Evolutionary conservation across 2,888 invertebrate species (phyloP).

Genomic region (Sinohyriopsis cumingii): DNA sequence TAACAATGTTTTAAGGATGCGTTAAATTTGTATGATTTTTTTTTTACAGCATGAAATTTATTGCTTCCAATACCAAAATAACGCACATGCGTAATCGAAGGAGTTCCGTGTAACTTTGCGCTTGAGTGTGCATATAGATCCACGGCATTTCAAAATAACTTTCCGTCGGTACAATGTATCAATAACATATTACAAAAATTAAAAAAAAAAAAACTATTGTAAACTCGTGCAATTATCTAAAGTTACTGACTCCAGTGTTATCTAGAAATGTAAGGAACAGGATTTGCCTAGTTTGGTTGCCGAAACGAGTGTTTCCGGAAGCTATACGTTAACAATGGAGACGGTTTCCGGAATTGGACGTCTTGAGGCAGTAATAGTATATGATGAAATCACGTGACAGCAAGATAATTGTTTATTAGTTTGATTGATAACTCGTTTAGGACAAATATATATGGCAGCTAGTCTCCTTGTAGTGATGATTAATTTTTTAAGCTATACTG

Average conservation of each 20-base stretch:
- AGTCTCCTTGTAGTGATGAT: conserved; percentile 67
- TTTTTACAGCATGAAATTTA: conserved; percentile 76
- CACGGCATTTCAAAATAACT: conserved; percentile 75
- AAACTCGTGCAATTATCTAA: no score
- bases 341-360: conserved; percentile 81
- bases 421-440: conserved; percentile 77
- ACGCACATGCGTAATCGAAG: conserved; percentile 84
- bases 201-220: no score
- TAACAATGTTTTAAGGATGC: conserved; percentile 27
- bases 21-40: conserved; percentile 29
- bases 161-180: conserved; percentile 78
- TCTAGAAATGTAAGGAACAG: no score
- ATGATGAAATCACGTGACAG: conserved; percentile 63
- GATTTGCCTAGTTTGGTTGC: no score
- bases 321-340: conserved; percentile 77
- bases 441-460: conserved; percentile 70
- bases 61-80: conserved; percentile 82
- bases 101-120: conserved; percentile 88
- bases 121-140: conserved; percentile 79
- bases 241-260: no score
- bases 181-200: conserved; percentile 77
- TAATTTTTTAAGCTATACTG: conserved; percentile 26
- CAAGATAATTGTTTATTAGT: conserved; percentile 70
- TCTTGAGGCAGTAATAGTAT: conserved; percentile 84
- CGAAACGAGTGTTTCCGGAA: conserved; percentile 15